phyloP scores from a whole-genome alignment of 1,140 invertebrate genomes.

The Macrostomum lignano region DNA sequence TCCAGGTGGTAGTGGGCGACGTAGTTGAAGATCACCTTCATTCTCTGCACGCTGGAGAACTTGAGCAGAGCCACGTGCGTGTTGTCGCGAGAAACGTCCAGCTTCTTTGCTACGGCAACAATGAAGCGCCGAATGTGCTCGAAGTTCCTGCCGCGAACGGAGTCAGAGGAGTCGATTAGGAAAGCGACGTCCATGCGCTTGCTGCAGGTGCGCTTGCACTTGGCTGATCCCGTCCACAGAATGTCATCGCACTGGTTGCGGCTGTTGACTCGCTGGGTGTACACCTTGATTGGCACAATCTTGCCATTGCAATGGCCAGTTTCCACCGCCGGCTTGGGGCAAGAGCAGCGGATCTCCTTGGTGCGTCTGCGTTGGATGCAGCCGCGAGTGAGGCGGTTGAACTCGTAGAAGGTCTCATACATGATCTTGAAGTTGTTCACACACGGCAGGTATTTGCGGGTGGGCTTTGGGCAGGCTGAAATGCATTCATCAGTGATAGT shows the following conservation, averaged over 20 bases:
- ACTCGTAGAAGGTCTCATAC: neutral
- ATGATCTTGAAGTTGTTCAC: slow-evolving; percentile 1
- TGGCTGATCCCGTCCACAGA: neutral
- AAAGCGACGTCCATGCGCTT: slow-evolving; percentile 1
- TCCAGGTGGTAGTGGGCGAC: neutral
- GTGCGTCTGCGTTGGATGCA: neutral
- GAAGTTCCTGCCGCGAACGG: slow-evolving; percentile 3
- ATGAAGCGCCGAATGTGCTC: neutral
- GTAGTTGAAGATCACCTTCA: slow-evolving; percentile 1
- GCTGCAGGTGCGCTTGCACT: slow-evolving; percentile 2
- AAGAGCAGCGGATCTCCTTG: slow-evolving; percentile 2
- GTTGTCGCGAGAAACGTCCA: neutral
- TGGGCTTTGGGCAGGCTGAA: neutral
- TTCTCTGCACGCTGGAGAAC: slow-evolving; percentile 1
- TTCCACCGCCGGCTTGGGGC: neutral
- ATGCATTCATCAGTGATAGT: too few species aligned
- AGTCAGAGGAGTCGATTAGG: slow-evolving; percentile 2
- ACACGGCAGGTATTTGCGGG: neutral
- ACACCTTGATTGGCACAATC: neutral
- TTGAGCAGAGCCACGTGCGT: neutral
- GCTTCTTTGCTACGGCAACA: slow-evolving; percentile 1
- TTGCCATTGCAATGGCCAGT: slow-evolving; percentile 1
- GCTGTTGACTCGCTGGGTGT: neutral
- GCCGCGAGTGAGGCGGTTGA: neutral
- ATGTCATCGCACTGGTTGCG: neutral